Conservation (phyloP, 2,113 vertebrate genomes). For the Australoheros scitulus region DNA sequence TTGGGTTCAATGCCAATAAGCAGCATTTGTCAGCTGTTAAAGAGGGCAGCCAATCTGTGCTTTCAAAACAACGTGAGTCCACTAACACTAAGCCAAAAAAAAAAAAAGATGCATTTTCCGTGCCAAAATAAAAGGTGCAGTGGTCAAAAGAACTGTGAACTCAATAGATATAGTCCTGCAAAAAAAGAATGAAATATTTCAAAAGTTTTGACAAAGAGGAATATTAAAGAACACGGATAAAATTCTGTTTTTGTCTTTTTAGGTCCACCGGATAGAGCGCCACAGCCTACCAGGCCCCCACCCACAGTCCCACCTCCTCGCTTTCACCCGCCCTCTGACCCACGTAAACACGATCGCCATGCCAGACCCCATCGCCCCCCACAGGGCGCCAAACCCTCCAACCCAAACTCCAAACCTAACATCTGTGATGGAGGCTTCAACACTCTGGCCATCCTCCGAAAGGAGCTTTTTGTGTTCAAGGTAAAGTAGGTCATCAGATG, state of each 20-base stretch:
- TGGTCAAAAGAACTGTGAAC: conserved; percentile 1
- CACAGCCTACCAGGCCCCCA: conserved; percentile 92
- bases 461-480: conserved; percentile 99
- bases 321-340: conserved; percentile 89
- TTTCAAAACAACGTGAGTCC: conserved; percentile 52
- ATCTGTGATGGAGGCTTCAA: conserved; percentile 99
- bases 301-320: conserved; percentile 94
- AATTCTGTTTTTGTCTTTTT: conserved; percentile 49
- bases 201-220: not conserved
- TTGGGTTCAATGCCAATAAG: conserved; percentile 38
- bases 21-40: conserved; percentile 59
- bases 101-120: conserved; percentile 8
- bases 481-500: conserved; percentile 72
- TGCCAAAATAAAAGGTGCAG: conserved; percentile 2
- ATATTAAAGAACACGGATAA: not conserved
- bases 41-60: conserved; percentile 28
- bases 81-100: conserved; percentile 9
- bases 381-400: conserved; percentile 88
- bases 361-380: conserved; percentile 92
- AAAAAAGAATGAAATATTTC: not conserved
- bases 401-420: conserved; percentile 94
- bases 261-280: conserved; percentile 97
- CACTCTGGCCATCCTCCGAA: conserved; percentile 94
- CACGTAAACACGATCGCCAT: conserved; percentile 90
- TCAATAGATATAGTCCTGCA: not conserved